Evolutionary conservation across 2,113 vertebrate genomes (phyloP).

Genomic region (Narcine bancroftii): DNA sequence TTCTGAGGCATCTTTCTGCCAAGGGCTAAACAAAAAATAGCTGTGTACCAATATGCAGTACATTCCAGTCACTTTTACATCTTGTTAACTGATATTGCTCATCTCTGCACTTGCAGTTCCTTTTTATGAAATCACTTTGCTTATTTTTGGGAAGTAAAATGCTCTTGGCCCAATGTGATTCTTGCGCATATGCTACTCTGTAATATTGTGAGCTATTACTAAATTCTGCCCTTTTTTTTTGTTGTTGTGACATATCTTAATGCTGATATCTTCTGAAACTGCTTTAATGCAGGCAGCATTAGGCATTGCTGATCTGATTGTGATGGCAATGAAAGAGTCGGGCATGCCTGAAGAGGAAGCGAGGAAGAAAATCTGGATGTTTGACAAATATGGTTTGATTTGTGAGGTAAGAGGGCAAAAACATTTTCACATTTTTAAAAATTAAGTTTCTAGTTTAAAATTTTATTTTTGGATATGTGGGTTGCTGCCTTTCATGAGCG

Average conservation of each 20-base stretch:
- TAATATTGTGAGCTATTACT: neutral
- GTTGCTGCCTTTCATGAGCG: neutral
- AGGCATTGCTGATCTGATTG: constrained; percentile 92
- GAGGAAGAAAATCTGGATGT: constrained; percentile 81
- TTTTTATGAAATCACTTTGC: neutral
- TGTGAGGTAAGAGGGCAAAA: constrained; percentile 62
- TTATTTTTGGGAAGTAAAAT: neutral
- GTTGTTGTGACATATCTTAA: neutral
- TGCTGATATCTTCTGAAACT: neutral
- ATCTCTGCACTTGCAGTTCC: neutral
- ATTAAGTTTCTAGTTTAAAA: too few relatives aligned
- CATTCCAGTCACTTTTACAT: neutral
- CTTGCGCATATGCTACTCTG: neutral
- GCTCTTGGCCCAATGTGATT: neutral
- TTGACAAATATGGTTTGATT: constrained; percentile 80
- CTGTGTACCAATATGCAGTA: too few relatives aligned
- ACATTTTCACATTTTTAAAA: too few relatives aligned
- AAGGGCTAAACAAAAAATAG: too few relatives aligned
- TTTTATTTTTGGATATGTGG: neutral
- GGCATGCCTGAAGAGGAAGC: constrained; percentile 72
- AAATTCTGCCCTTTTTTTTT: neutral
- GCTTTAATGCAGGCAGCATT: constrained; percentile 70
- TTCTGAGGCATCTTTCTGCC: neutral
- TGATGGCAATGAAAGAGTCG: constrained; percentile 82
- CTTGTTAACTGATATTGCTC: neutral